phyloP scores from a whole-genome alignment of 2,113 vertebrate genomes.

The Tympanuchus pallidicinctus region DNA sequence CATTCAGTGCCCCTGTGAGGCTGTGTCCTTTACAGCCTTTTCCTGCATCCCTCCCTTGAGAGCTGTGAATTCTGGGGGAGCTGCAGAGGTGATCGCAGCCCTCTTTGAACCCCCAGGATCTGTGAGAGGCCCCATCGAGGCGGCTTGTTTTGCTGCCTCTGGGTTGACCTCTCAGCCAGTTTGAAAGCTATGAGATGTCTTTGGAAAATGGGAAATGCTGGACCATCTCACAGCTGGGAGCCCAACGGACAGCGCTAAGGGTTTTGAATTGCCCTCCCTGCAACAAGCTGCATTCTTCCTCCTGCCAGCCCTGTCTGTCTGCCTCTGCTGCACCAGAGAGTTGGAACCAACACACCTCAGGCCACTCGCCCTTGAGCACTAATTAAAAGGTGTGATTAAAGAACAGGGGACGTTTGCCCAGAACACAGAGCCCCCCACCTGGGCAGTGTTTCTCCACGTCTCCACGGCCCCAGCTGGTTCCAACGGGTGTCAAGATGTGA shows the following conservation, averaged over 20 bases:
- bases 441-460: background rate
- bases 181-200: background rate
- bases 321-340: background rate
- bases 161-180: background rate
- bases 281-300: background rate
- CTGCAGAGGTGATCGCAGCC: too few relatives aligned
- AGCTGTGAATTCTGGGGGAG: background rate
- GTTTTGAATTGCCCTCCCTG: background rate
- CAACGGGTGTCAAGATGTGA: background rate
- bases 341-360: background rate
- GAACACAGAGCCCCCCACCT: slow-evolving; percentile 13
- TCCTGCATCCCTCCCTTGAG: background rate
- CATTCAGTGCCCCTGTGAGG: background rate
- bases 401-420: background rate
- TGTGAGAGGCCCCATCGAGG: background rate
- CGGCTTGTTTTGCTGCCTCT: background rate
- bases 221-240: background rate
- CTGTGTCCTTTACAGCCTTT: background rate
- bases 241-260: background rate
- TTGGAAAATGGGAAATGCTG: background rate
- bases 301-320: background rate
- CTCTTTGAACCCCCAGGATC: too few relatives aligned
- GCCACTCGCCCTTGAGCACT: background rate
- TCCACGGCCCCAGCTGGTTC: background rate
- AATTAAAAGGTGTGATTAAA: slow-evolving; percentile 38